Evolutionary conservation across 2,888 invertebrate species (phyloP).

Genomic region (Campaea margaritaria): DNA sequence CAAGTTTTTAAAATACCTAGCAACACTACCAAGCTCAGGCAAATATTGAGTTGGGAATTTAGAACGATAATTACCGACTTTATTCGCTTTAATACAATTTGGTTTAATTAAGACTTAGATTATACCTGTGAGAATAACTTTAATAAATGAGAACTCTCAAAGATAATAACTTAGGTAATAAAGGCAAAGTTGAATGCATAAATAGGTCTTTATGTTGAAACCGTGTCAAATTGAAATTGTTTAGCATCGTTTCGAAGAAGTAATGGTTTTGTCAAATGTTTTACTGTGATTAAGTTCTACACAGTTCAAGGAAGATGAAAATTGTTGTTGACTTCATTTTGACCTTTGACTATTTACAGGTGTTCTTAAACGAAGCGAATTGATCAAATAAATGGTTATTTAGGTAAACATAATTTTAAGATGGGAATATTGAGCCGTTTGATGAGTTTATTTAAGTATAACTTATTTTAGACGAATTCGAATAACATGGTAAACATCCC

Average conservation of each 20-base stretch:
- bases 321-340: neutral
- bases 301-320: neutral
- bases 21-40: neutral
- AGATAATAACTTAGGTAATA: conserved; percentile 20
- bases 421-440: too few species aligned
- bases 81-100: conserved; percentile 8
- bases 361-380: too few species aligned
- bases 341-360: too few species aligned
- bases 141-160: conserved; percentile 16
- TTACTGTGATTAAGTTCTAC: conserved; percentile 17
- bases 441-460: too few species aligned
- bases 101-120: conserved; percentile 30
- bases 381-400: too few species aligned
- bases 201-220: conserved; percentile 5
- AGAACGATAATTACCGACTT: neutral
- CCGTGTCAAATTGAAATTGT: conserved; percentile 19
- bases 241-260: conserved; percentile 6
- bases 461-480: too few species aligned
- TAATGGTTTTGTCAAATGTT: conserved; percentile 19
- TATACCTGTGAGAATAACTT: conserved; percentile 33
- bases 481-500: too few species aligned
- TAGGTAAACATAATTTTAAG: too few species aligned
- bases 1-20: too few species aligned
- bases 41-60: neutral
- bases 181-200: conserved; percentile 11